phyloP scores from a whole-genome alignment of 2,888 invertebrate species.

The Pandemis corylana region DNA sequence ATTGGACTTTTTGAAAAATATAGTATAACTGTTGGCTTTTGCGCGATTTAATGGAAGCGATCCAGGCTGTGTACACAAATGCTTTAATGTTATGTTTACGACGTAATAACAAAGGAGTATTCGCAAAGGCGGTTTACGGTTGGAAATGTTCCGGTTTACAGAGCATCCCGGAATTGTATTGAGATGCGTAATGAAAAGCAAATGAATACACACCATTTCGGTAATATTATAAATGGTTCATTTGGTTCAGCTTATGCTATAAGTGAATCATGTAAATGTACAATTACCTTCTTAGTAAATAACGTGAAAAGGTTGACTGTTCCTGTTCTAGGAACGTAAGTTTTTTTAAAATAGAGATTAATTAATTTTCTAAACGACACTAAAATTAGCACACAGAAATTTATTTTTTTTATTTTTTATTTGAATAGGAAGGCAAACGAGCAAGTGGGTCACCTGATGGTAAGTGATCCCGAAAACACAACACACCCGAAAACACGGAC shows the following conservation, averaged over 20 bases:
- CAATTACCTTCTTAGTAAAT: background rate
- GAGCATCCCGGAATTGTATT: slow-evolving; percentile 14
- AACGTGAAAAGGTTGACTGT: background rate
- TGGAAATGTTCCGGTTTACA: slow-evolving; percentile 16
- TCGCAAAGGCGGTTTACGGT: slow-evolving; percentile 32
- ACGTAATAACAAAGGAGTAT: slow-evolving; percentile 33
- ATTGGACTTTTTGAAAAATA: background rate
- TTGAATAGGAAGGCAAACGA: too few relatives aligned
- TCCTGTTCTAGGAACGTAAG: too few relatives aligned
- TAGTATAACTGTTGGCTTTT: background rate
- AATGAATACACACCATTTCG: slow-evolving; percentile 11
- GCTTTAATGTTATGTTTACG: slow-evolving; percentile 32
- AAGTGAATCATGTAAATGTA: background rate
- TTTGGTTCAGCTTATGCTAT: background rate
- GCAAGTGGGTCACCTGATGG: too few relatives aligned
- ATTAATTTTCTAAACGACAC: too few relatives aligned
- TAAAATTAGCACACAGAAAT: too few relatives aligned
- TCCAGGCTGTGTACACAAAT: slow-evolving; percentile 11
- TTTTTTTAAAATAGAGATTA: background rate
- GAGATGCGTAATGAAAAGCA: slow-evolving; percentile 29
- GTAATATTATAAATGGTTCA: slow-evolving; percentile 12
- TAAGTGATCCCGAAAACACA: too few relatives aligned
- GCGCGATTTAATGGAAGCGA: slow-evolving; percentile 19
- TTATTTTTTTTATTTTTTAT: too few relatives aligned
- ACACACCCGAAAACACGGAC: too few relatives aligned